Percentiles rank a stretch among this genome's conserved stretches.
Evolutionary conservation across 2,797 vertebrate genomes (phyloP).

Genomic region (Lagocephalus sceleratus): DNA sequence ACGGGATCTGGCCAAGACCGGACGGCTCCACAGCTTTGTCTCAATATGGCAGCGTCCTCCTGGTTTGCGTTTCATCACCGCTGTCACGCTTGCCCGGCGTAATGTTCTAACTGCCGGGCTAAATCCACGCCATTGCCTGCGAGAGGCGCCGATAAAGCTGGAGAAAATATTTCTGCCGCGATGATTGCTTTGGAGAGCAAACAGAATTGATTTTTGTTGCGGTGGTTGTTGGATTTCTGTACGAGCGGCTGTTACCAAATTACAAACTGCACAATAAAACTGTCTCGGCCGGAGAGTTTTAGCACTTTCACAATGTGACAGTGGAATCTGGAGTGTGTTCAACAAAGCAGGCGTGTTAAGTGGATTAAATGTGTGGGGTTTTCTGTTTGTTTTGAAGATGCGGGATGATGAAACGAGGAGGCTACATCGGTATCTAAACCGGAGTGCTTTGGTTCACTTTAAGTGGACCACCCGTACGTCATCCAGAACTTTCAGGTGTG

Average conservation of each 20-base stretch:
- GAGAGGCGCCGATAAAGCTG: conserved; percentile 24
- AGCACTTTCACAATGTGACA: conserved; percentile 12
- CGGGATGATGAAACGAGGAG: conserved; percentile 4
- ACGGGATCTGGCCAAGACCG: conserved; percentile 48
- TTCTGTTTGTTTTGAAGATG: not conserved
- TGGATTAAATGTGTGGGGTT: conserved; percentile 4
- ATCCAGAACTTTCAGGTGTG: no score
- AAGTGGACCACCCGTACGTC: no score
- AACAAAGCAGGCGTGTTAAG: not conserved
- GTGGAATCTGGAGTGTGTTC: conserved; percentile 1
- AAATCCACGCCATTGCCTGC: conserved; percentile 44
- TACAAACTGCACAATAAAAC: conserved; percentile 43
- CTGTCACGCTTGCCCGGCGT: conserved; percentile 24
- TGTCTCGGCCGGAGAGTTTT: conserved; percentile 10
- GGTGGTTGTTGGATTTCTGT: conserved; percentile 5
- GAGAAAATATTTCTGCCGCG: conserved; percentile 16
- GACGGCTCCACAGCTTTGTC: no score
- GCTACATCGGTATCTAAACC: not conserved
- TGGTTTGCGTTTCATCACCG: conserved; percentile 20
- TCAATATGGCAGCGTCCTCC: conserved; percentile 32
- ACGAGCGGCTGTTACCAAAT: conserved; percentile 31
- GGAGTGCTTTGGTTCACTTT: no score
- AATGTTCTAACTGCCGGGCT: conserved; percentile 33
- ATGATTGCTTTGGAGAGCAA: conserved; percentile 25
- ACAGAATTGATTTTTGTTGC: conserved; percentile 21